Conservation (phyloP, 2,113 vertebrate species). For the Sminthopsis crassicaudata region DNA sequence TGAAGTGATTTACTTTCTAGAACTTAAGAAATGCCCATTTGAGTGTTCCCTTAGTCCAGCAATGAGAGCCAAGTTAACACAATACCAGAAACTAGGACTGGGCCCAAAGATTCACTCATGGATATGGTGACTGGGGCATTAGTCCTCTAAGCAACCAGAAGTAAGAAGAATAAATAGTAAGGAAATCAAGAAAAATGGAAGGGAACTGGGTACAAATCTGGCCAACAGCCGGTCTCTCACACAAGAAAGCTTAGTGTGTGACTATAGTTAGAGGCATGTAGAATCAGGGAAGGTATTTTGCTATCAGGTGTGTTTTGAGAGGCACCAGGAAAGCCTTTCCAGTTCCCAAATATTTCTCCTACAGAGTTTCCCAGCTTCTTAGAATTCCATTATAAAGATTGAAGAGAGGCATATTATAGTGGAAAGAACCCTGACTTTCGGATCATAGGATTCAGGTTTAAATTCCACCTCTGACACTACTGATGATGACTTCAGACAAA, state of each 20-base stretch:
- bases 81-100: not conserved
- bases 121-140: not conserved
- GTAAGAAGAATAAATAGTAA: not conserved
- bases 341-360: not conserved
- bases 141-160: not conserved
- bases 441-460: not conserved
- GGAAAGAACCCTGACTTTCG: not conserved
- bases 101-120: not conserved
- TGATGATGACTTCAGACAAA: not conserved
- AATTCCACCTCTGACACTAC: not conserved
- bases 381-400: not conserved
- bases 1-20: not conserved
- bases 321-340: not conserved
- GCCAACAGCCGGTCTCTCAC: not conserved
- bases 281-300: not conserved
- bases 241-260: not conserved
- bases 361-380: not conserved
- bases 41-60: not conserved
- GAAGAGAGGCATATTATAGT: not conserved
- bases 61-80: not conserved
- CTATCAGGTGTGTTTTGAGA: accelerated
- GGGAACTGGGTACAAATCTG: not conserved
- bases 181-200: not conserved
- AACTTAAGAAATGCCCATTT: accelerated
- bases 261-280: not conserved